Evolutionary conservation across 2,888 invertebrate genomes (phyloP).

Genomic region (Tetragnatha montana): DNA sequence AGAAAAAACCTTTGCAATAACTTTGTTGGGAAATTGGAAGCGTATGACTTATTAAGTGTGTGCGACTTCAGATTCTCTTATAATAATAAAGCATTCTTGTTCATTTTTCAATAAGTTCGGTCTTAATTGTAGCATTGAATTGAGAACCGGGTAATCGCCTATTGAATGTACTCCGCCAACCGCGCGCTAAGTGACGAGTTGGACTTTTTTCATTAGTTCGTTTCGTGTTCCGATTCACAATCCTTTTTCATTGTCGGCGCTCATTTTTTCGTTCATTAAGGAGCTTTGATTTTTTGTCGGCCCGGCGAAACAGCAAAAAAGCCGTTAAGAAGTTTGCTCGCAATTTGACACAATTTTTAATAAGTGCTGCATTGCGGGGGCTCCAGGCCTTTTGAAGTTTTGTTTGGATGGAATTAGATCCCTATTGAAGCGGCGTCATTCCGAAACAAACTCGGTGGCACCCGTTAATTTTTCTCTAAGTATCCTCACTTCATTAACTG

Average conservation of each 20-base stretch:
- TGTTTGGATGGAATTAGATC: conserved; percentile 66
- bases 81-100: too few species aligned
- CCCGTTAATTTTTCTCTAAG: conserved; percentile 70
- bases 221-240: neutral
- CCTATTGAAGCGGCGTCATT: conserved; percentile 63
- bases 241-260: neutral
- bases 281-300: conserved; percentile 19
- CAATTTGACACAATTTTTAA: conserved; percentile 36
- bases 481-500: conserved; percentile 68
- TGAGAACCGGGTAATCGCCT: too few species aligned
- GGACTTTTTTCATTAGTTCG: too few species aligned
- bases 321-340: conserved; percentile 44
- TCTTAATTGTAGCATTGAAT: too few species aligned
- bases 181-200: too few species aligned
- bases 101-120: too few species aligned
- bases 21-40: too few species aligned
- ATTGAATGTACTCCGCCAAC: too few species aligned
- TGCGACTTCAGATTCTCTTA: too few species aligned
- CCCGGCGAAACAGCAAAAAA: conserved; percentile 37
- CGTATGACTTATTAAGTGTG: too few species aligned
- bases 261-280: neutral
- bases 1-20: too few species aligned
- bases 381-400: conserved; percentile 64
- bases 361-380: conserved; percentile 11
- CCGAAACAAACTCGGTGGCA: conserved; percentile 54